A percentile compares a stretch with the other conserved stretches of the same genome.
These are phyloP conservation scores for Ptychobarbus kaznakovi DNA, from an alignment of 2,797 vertebrate genomes.

Conservation along the genomic window DNA sequence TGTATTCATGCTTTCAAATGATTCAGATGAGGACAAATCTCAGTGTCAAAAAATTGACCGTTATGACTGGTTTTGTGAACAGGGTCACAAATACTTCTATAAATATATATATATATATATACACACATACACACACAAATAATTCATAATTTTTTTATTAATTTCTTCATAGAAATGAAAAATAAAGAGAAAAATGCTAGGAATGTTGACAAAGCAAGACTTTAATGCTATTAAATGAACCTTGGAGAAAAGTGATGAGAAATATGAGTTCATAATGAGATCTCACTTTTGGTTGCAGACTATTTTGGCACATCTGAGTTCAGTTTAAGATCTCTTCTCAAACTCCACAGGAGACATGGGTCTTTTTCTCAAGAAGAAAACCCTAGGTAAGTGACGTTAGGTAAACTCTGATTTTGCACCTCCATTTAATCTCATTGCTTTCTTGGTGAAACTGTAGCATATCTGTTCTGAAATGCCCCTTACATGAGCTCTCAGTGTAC, in stretches of 20 bases:
- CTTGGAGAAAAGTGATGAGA: background rate
- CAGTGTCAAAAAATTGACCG: too few species aligned
- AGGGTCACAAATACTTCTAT: background rate
- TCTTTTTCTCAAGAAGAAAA: background rate
- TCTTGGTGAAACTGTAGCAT: background rate
- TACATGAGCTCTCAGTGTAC: background rate
- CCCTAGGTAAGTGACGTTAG: background rate
- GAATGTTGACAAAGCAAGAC: background rate
- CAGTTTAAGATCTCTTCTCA: background rate
- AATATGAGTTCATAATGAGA: background rate
- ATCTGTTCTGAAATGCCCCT: background rate
- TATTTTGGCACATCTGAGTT: background rate
- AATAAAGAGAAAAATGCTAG: background rate
- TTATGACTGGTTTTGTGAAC: too few species aligned
- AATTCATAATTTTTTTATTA: too few species aligned
- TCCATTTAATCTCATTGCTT: background rate
- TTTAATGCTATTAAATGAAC: background rate
- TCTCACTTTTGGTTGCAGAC: background rate
- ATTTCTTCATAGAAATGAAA: too few species aligned
- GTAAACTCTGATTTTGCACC: background rate
- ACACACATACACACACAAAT: too few species aligned
- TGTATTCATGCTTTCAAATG: too few species aligned
- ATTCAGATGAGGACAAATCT: too few species aligned
- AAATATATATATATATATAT: too few species aligned
- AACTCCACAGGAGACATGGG: background rate